Conservation (phyloP, 1,140 invertebrate genomes). For the Caenorhabditis briggsae region DNA sequence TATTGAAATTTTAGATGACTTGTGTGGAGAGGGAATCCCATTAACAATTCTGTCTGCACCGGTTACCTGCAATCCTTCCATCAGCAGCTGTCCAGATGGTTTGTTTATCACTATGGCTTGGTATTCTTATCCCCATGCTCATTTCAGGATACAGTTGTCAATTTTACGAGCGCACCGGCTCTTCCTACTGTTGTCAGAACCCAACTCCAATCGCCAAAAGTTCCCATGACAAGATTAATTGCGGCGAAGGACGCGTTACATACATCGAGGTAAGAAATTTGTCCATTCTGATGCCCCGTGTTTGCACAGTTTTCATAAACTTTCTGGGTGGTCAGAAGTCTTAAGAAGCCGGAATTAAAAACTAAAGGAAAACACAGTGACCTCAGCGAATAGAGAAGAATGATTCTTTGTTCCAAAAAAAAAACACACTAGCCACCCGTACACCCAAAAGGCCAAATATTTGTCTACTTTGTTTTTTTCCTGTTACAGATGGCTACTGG, state of each 20-base stretch:
- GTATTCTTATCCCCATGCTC: not conserved
- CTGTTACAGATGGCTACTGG: slow-evolving; percentile 69
- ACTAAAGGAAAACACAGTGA: not conserved
- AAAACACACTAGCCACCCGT: slow-evolving; percentile 2
- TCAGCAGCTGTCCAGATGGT: slow-evolving; percentile 77
- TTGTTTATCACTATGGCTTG: not conserved
- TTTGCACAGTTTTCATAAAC: slow-evolving; percentile 43
- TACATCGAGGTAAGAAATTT: slow-evolving; percentile 26
- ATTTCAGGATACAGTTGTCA: slow-evolving; percentile 76
- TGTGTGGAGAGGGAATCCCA: slow-evolving; percentile 76
- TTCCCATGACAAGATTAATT: slow-evolving; percentile 73
- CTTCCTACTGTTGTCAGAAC: slow-evolving; percentile 76
- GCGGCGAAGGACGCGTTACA: slow-evolving; percentile 66
- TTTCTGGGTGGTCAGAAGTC: slow-evolving; percentile 30
- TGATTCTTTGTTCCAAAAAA: slow-evolving; percentile 59
- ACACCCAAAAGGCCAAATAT: slow-evolving; percentile 1
- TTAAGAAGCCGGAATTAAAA: slow-evolving; percentile 54
- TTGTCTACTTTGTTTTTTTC: slow-evolving; percentile 55
- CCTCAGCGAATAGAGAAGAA: not conserved
- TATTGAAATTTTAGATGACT: slow-evolving; percentile 68
- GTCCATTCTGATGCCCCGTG: not conserved
- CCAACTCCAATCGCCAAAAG: slow-evolving; percentile 64
- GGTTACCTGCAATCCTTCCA: slow-evolving; percentile 75
- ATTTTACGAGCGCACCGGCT: slow-evolving; percentile 75
- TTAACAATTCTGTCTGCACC: slow-evolving; percentile 75